Percentiles rank a stretch among this genome's conserved stretches.
phyloP scores from a whole-genome alignment of 2,113 vertebrate species.

The Stercorarius parasiticus region DNA sequence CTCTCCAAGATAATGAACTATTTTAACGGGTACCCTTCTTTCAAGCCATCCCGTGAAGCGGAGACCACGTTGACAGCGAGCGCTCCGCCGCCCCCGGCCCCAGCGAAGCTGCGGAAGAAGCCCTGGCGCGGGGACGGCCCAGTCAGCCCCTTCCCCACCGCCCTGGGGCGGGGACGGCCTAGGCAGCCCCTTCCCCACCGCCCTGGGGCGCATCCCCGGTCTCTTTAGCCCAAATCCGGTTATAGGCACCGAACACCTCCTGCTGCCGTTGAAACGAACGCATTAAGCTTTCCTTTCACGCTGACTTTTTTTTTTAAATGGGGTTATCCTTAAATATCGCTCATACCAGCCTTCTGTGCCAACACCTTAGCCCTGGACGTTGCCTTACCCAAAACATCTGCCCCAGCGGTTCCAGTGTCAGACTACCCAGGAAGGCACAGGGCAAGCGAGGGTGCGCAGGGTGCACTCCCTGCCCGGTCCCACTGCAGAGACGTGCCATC shows the following conservation, averaged over 20 bases:
- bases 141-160: background rate
- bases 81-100: background rate
- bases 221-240: no score
- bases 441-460: background rate
- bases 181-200: background rate
- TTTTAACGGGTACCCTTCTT: background rate
- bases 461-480: background rate
- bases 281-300: background rate
- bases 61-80: background rate
- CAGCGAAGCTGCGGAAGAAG: background rate
- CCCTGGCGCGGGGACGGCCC: background rate
- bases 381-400: background rate
- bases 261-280: background rate
- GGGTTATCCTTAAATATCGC: background rate
- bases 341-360: background rate
- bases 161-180: background rate
- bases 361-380: background rate
- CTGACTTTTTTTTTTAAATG: background rate
- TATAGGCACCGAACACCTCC: background rate
- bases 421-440: accelerated
- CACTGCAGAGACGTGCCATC: background rate
- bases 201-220: background rate
- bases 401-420: background rate
- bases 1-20: background rate
- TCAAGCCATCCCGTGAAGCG: background rate